Conservation (phyloP, 2,888 invertebrate genomes). For the Perizoma flavofasciatum region DNA sequence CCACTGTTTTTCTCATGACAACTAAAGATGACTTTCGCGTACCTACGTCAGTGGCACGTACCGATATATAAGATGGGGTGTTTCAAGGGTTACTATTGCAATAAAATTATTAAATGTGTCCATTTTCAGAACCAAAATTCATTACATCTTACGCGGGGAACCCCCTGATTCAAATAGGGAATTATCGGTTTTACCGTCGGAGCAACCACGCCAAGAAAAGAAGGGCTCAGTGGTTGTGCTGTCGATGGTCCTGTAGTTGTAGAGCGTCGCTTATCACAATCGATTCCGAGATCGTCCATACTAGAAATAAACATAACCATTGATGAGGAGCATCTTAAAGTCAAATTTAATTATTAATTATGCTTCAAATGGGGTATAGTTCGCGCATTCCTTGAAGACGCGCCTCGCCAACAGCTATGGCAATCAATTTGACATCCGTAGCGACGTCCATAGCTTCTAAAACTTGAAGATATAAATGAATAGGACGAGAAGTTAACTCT, state of each 20-base stretch:
- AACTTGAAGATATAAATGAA: too few relatives aligned
- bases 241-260: slow-evolving; percentile 3
- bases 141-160: slow-evolving; percentile 47
- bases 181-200: slow-evolving; percentile 52
- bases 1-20: too few relatives aligned
- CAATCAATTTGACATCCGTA: too few relatives aligned
- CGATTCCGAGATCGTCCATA: slow-evolving; percentile 43
- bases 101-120: neutral
- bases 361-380: too few relatives aligned
- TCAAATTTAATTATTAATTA: neutral
- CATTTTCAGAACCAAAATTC: slow-evolving; percentile 21
- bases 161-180: slow-evolving; percentile 52
- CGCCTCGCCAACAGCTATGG: too few relatives aligned
- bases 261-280: slow-evolving; percentile 40
- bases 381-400: too few relatives aligned
- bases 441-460: too few relatives aligned
- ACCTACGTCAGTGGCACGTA: too few relatives aligned
- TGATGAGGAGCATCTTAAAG: slow-evolving; percentile 2
- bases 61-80: neutral
- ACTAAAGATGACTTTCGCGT: too few relatives aligned
- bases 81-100: neutral
- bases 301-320: slow-evolving; percentile 49
- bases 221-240: slow-evolving; percentile 3
- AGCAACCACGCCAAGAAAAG: slow-evolving; percentile 4
- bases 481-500: too few relatives aligned